Conservation (phyloP, 2,113 vertebrate genomes). For the Phaetusa simplex region DNA sequence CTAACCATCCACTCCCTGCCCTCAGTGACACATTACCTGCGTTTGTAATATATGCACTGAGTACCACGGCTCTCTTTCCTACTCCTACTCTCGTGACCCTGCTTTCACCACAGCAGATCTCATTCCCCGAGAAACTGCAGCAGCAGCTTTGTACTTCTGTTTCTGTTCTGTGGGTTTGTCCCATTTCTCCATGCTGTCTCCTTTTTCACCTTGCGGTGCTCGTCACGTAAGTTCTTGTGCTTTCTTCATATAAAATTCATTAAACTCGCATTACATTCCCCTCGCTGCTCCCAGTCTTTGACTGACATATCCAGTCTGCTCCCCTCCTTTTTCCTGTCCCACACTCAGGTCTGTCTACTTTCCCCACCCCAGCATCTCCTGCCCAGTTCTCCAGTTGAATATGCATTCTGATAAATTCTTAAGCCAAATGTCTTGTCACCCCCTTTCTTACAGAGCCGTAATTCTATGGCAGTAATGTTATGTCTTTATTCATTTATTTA, state of each 20-base stretch:
- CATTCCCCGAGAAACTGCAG: background rate
- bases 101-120: background rate
- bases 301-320: background rate
- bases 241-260: background rate
- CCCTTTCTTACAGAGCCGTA: background rate
- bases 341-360: background rate
- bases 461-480: background rate
- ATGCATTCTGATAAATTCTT: background rate
- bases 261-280: background rate
- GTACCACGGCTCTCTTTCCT: background rate
- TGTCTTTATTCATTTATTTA: background rate
- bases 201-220: background rate
- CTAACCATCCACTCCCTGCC: background rate
- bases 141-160: background rate
- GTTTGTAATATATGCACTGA: rapidly evolving
- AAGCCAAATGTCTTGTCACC: background rate
- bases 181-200: background rate
- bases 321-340: background rate
- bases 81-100: rapidly evolving
- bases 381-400: background rate
- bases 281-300: background rate
- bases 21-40: background rate
- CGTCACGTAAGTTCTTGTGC: background rate
- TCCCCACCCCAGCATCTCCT: background rate
- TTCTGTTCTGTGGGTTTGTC: background rate